A percentile compares a stretch with the other conserved stretches of the same genome.
Conservation (phyloP, 1,140 invertebrate species). For the Diabrotica virgifera region DNA sequence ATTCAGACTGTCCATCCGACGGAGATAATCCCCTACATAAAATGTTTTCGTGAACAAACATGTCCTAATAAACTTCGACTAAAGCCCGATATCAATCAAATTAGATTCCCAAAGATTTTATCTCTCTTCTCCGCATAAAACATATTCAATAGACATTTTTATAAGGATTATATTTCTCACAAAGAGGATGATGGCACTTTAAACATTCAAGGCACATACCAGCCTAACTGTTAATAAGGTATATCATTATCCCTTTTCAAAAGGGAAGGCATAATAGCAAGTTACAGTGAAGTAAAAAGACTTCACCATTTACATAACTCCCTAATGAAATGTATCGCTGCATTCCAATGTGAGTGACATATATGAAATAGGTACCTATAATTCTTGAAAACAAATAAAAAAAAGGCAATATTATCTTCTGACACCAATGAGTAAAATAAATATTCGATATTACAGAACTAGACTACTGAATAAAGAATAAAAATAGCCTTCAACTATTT, state of each 20-base stretch:
- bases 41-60: slow-evolving; percentile 11
- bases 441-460: no score
- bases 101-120: slow-evolving; percentile 8
- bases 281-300: slow-evolving; percentile 11
- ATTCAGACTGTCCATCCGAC: neutral
- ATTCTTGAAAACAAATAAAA: neutral
- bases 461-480: no score
- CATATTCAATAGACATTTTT: slow-evolving; percentile 16
- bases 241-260: slow-evolving; percentile 16
- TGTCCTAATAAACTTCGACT: slow-evolving; percentile 14
- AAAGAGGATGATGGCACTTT: slow-evolving; percentile 14
- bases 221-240: slow-evolving; percentile 10
- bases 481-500: no score
- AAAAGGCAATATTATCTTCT: neutral
- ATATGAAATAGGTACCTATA: neutral
- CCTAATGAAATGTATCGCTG: slow-evolving; percentile 1
- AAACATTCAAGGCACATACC: slow-evolving; percentile 13
- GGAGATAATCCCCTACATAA: slow-evolving; percentile 9
- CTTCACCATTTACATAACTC: slow-evolving; percentile 8
- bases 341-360: slow-evolving; percentile 10
- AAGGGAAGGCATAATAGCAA: slow-evolving; percentile 7
- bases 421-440: no score
- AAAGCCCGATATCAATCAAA: slow-evolving; percentile 14
- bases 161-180: slow-evolving; percentile 16
- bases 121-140: slow-evolving; percentile 5